Evolutionary conservation across 2,113 vertebrate genomes (phyloP).

Genomic region (Petrocephalus microphthalmus): DNA sequence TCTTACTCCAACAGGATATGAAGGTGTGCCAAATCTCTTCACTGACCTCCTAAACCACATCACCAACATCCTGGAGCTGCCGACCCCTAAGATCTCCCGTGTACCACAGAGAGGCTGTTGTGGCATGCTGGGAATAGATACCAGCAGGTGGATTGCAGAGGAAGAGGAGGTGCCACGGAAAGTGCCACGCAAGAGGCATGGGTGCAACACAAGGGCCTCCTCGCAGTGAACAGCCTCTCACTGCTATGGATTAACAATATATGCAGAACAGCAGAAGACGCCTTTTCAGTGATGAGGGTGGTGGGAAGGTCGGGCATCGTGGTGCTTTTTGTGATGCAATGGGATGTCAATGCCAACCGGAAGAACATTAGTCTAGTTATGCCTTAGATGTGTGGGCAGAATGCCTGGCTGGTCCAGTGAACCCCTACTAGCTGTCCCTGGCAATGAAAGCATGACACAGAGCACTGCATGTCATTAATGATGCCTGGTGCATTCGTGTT

Average conservation of each 20-base stretch:
- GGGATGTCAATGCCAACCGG: background rate
- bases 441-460: background rate
- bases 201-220: constrained; percentile 88
- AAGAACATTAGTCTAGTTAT: background rate
- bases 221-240: constrained; percentile 75
- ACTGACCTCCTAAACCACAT: constrained; percentile 90
- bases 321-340: background rate
- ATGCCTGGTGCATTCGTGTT: background rate
- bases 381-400: background rate
- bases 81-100: constrained; percentile 50
- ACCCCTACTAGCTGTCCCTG: background rate
- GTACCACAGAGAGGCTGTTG: constrained; percentile 61
- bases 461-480: background rate
- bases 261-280: background rate
- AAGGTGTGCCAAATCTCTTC: constrained; percentile 93
- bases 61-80: constrained; percentile 76
- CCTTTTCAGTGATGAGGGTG: background rate
- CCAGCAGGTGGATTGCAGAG: constrained; percentile 74
- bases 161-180: constrained; percentile 63
- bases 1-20: constrained; percentile 69
- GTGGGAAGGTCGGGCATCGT: background rate
- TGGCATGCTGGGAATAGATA: constrained; percentile 69
- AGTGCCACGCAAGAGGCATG: constrained; percentile 86
- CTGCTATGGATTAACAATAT: background rate
- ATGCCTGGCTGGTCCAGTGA: background rate